Evolutionary conservation across 2,113 vertebrate species (phyloP).

Genomic region (Mesocricetus auratus): DNA sequence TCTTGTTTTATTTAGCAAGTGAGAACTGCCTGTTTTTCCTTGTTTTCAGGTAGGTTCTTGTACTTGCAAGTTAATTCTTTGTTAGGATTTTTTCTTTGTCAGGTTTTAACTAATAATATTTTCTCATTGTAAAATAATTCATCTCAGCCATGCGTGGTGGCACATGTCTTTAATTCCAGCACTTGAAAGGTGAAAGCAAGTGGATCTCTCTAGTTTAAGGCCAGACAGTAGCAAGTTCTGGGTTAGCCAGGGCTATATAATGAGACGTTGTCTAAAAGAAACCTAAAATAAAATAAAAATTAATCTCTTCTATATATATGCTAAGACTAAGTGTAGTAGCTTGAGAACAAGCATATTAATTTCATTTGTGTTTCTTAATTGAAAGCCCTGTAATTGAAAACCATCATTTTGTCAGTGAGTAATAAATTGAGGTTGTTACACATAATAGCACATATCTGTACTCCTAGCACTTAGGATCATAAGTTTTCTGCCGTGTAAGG

Average conservation of each 20-base stretch:
- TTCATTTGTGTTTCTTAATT: neutral
- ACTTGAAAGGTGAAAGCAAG: neutral
- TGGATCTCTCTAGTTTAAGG: neutral
- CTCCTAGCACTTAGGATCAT: neutral
- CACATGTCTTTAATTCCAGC: neutral
- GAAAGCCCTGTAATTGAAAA: constrained; percentile 25
- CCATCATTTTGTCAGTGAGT: neutral
- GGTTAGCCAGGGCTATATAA: neutral
- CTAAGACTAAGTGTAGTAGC: neutral
- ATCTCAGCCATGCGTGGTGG: neutral
- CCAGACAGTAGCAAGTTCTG: neutral
- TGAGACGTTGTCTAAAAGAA: neutral
- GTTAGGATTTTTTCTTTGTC: constrained; percentile 14
- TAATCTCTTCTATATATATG: neutral
- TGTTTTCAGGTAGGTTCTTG: neutral
- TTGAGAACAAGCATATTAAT: neutral
- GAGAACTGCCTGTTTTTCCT: constrained; percentile 9
- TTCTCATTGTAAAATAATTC: constrained; percentile 43
- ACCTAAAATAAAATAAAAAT: neutral
- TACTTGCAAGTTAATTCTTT: neutral
- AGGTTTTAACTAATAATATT: constrained; percentile 21
- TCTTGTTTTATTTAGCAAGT: neutral
- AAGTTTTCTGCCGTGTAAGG: neutral
- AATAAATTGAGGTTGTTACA: neutral
- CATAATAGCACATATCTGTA: neutral